Conservation (phyloP, 2,797 vertebrate species). For the Falco berigora region DNA sequence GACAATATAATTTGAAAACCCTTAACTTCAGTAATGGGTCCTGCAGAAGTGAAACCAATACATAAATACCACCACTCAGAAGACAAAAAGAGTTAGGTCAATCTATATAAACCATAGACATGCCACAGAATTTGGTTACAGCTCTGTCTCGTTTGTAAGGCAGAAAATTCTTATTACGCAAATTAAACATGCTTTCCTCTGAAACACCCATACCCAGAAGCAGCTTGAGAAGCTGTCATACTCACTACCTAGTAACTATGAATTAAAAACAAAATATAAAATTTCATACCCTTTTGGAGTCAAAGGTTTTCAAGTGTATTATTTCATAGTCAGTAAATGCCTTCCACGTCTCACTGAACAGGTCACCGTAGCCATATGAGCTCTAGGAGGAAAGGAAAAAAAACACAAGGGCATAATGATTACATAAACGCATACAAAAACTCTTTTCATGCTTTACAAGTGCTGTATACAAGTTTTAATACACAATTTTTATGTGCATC, state of each 20-base stretch:
- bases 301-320: conserved; percentile 91
- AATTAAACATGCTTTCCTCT: background rate
- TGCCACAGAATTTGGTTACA: background rate
- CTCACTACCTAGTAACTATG: background rate
- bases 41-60: background rate
- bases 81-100: background rate
- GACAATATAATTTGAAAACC: background rate
- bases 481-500: background rate
- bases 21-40: background rate
- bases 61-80: background rate
- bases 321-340: conserved; percentile 88
- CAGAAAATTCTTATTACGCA: background rate
- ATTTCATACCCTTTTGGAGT: conserved; percentile 85
- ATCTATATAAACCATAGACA: background rate
- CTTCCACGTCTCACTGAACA: conserved; percentile 92
- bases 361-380: conserved; percentile 89
- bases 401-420: background rate
- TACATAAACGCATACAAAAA: background rate
- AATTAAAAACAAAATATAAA: background rate
- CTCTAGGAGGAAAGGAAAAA: conserved; percentile 75
- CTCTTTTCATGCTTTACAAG: background rate
- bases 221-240: background rate
- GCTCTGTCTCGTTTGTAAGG: background rate
- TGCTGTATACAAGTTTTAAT: background rate
- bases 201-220: background rate